phyloP scores from a whole-genome alignment of 2,797 vertebrate species.

The Carcharodon carcharias region DNA sequence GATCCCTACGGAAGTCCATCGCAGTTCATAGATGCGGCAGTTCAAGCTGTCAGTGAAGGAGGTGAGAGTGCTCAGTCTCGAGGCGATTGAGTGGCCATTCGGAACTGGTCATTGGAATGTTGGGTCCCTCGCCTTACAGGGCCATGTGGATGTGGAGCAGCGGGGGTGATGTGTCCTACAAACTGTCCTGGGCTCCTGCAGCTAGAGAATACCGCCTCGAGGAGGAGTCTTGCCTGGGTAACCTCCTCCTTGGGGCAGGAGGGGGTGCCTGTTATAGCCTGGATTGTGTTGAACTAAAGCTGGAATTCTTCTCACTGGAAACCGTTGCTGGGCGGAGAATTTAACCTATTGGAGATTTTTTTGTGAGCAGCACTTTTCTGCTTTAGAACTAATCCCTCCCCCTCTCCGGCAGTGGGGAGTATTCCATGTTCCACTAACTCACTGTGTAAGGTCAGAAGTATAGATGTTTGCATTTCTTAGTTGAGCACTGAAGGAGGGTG shows the following conservation, averaged over 20 bases:
- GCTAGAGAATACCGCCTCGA: neutral
- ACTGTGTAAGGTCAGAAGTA: neutral
- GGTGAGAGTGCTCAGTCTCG: slow-evolving; percentile 52
- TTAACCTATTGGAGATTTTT: neutral
- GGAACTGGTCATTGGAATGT: neutral
- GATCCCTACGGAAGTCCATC: slow-evolving; percentile 85
- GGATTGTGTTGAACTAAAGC: neutral
- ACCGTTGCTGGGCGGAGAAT: neutral
- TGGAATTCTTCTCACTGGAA: neutral
- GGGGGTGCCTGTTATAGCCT: neutral
- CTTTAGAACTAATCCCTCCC: neutral
- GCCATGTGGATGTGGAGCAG: neutral
- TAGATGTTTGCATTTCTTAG: neutral
- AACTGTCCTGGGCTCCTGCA: neutral
- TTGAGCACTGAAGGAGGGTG: neutral
- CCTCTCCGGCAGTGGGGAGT: neutral
- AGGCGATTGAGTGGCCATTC: too few species aligned
- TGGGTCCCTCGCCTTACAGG: fast-evolving
- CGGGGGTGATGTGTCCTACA: too few species aligned
- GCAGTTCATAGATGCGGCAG: slow-evolving; percentile 75
- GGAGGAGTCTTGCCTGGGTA: neutral
- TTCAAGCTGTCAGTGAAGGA: slow-evolving; percentile 82
- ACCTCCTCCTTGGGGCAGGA: too few species aligned
- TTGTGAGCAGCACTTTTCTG: neutral
- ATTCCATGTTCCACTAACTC: neutral